These are phyloP conservation scores for Lepidurus arcticus DNA, from an alignment of 1,140 invertebrate genomes.

Conservation along the genomic window DNA sequence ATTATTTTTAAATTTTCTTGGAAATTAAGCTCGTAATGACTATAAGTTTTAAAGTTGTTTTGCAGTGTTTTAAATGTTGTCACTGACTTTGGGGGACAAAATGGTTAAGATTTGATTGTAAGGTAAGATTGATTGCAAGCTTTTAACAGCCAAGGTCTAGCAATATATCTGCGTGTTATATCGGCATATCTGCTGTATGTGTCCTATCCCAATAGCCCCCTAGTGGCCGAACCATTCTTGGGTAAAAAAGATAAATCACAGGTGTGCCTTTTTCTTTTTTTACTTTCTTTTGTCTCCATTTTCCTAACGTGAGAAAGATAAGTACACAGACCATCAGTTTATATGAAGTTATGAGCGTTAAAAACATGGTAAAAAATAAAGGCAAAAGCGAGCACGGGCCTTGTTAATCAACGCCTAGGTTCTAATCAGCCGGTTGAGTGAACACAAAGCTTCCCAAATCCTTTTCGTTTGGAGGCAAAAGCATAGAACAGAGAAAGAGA, in stretches of 20 bases:
- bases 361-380: not conserved
- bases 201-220: too few relatives aligned
- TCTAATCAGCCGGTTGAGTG: constrained; percentile 18
- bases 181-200: too few relatives aligned
- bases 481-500: not conserved
- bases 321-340: constrained; percentile 15
- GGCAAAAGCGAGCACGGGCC: not conserved
- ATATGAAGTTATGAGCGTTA: not conserved
- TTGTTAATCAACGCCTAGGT: constrained; percentile 18
- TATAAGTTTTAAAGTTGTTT: too few relatives aligned
- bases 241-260: not conserved
- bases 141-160: too few relatives aligned
- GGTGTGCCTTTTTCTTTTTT: not conserved
- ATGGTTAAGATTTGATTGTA: too few relatives aligned
- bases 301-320: not conserved
- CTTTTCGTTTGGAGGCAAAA: not conserved
- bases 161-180: too few relatives aligned
- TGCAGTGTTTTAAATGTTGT: too few relatives aligned
- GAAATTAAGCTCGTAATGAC: too few relatives aligned
- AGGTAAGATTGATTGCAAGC: too few relatives aligned
- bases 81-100: too few relatives aligned
- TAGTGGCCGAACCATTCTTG: too few relatives aligned
- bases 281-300: not conserved
- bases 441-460: constrained; percentile 18
- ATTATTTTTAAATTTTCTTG: too few relatives aligned